A percentile compares a stretch with the other conserved stretches of the same genome.
Conservation (phyloP, 2,113 vertebrate genomes). For the Rhizomys pruinosus region DNA sequence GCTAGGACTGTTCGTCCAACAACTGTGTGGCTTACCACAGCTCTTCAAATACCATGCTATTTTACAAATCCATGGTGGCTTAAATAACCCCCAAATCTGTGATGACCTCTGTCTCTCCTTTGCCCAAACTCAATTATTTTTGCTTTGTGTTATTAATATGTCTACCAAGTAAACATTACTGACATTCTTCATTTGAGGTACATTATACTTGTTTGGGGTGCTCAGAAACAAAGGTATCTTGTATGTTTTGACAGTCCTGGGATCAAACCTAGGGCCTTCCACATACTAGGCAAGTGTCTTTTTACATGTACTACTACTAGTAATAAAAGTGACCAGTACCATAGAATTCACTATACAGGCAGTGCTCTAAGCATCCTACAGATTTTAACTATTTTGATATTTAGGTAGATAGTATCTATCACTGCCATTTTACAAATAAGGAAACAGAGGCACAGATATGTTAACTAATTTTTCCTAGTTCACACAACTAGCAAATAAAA, state of each 20-base stretch:
- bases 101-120: conserved; percentile 34
- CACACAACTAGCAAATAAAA: neutral
- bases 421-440: conserved; percentile 12
- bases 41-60: neutral
- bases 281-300: neutral
- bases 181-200: conserved; percentile 36
- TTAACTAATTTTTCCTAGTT: conserved; percentile 27
- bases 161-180: conserved; percentile 26
- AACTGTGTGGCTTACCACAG: neutral
- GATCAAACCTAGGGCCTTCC: neutral
- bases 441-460: neutral
- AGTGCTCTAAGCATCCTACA: conserved; percentile 11
- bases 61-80: neutral
- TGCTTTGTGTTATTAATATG: neutral
- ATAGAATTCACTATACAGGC: neutral
- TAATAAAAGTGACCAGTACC: neutral
- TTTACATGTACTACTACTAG: neutral
- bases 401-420: neutral
- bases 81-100: too few species aligned
- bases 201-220: neutral
- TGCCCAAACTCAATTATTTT: neutral
- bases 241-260: neutral
- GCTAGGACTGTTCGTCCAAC: neutral
- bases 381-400: neutral
- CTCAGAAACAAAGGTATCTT: neutral